Conservation (phyloP, 2,113 vertebrate species). For the Cyanoliseus patagonus region DNA sequence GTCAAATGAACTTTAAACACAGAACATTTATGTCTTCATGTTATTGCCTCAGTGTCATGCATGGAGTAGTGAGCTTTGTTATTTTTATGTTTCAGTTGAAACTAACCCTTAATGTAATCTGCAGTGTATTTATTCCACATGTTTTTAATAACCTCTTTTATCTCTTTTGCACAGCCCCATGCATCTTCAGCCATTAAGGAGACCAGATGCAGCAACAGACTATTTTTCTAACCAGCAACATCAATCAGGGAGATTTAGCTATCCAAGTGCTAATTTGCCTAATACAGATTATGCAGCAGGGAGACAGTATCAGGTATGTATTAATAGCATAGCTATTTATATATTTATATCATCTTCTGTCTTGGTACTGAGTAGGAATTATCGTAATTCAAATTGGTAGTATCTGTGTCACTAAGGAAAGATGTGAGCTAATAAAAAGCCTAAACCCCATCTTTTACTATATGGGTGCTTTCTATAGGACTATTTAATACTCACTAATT, state of each 20-base stretch:
- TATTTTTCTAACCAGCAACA: not conserved
- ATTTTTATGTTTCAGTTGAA: not conserved
- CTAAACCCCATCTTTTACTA: not conserved
- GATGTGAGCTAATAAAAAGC: not conserved
- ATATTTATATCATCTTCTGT: not conserved
- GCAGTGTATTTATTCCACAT: not conserved
- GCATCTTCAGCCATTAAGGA: not conserved
- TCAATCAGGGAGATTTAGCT: fast-evolving
- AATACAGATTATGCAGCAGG: not conserved
- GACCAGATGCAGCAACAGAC: not conserved
- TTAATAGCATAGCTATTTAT: not conserved
- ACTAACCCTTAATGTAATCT: not conserved
- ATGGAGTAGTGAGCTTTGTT: not conserved
- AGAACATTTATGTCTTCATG: not conserved
- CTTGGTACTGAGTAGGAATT: not conserved
- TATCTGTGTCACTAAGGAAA: not conserved
- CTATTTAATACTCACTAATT: not conserved
- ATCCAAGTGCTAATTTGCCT: not conserved
- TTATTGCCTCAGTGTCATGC: not conserved
- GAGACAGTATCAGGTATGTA: not conserved
- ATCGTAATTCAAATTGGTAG: not conserved
- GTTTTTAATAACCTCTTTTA: not conserved
- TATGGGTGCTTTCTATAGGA: not conserved
- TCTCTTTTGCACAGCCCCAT: not conserved
- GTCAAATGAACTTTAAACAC: not conserved